phyloP scores from a whole-genome alignment of 92 coral and sea anemone genomes.

The Zoanthus sansibaricus region DNA sequence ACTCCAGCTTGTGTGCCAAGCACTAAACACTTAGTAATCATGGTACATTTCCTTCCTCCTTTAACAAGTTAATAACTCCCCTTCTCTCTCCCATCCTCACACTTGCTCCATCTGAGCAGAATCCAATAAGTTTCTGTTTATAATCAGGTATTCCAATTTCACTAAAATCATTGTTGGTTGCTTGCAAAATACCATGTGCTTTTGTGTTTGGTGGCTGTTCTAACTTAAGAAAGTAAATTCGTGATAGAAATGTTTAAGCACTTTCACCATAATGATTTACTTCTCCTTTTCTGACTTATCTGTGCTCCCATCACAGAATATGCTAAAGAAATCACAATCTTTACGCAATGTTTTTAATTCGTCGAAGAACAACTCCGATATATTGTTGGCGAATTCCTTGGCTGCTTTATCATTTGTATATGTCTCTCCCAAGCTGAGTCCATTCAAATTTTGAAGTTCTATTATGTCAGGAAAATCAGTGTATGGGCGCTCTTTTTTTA shows the following conservation, averaged over 20 bases:
- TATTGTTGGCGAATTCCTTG: neutral
- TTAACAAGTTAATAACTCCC: neutral
- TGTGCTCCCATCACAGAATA: neutral
- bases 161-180: neutral
- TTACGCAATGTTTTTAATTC: neutral
- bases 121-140: neutral
- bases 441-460: constrained; percentile 6
- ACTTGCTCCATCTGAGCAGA: constrained; percentile 19
- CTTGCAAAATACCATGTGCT: neutral
- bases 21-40: neutral
- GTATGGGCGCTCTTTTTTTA: constrained; percentile 1
- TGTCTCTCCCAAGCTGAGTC: neutral
- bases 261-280: neutral
- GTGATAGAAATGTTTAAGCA: neutral
- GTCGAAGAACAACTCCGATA: neutral
- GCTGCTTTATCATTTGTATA: neutral
- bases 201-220: neutral
- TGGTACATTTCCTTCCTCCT: neutral
- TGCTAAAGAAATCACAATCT: neutral
- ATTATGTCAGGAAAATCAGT: neutral
- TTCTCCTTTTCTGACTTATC: neutral
- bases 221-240: neutral
- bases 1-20: neutral
- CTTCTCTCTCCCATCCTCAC: constrained; percentile 14
- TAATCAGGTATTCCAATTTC: neutral